These are phyloP conservation scores for Noctua janthina DNA, from an alignment of 2,888 invertebrate species.

Conservation along the genomic window DNA sequence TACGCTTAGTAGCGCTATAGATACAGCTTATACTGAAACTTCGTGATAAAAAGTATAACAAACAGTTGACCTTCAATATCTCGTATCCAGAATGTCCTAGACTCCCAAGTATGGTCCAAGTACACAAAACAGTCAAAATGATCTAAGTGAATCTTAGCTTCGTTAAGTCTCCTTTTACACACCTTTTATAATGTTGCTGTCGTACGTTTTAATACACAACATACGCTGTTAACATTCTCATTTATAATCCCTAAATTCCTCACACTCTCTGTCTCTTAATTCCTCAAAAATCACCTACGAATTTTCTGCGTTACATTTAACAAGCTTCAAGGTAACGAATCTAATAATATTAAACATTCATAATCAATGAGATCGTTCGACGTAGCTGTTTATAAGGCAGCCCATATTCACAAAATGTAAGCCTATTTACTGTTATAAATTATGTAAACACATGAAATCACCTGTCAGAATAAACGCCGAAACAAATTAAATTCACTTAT, in stretches of 20 bases:
- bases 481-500: slow-evolving; percentile 59
- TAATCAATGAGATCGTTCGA: slow-evolving; percentile 32
- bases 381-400: slow-evolving; percentile 8
- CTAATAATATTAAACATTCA: slow-evolving; percentile 36
- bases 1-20: background rate
- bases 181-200: background rate
- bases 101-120: background rate
- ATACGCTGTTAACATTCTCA: background rate
- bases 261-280: background rate
- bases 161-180: background rate
- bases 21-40: background rate
- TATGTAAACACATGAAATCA: slow-evolving; percentile 58
- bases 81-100: background rate
- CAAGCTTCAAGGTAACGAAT: slow-evolving; percentile 3
- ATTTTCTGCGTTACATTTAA: slow-evolving; percentile 6
- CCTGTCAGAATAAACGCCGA: slow-evolving; percentile 57
- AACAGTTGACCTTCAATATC: background rate
- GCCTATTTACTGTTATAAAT: slow-evolving; percentile 56
- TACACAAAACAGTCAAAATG: background rate
- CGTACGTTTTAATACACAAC: background rate
- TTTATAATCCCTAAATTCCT: slow-evolving; percentile 1
- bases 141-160: no score
- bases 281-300: background rate
- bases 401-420: slow-evolving; percentile 37
- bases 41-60: background rate